Base-by-base conservation (phyloP, 2,888 invertebrate species). In the Euclidia mi region DNA sequence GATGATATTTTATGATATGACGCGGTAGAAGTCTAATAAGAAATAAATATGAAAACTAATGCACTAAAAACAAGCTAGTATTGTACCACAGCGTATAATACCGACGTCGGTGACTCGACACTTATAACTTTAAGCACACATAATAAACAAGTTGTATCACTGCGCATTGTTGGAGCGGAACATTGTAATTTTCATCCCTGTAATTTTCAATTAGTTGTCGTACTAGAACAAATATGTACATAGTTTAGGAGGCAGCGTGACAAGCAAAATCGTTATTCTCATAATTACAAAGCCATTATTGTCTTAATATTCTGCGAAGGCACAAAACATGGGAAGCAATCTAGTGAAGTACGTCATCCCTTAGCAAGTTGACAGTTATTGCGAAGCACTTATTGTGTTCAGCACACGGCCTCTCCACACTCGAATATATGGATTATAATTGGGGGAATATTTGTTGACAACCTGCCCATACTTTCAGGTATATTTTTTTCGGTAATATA, bases 261-360 rank as follows among this genome's bases (percentile, higher is more conserved):
- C 71, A 67, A 64, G 71, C 69, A 55, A 65, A 74, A 74, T 69
- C 55, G 60, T 56, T 65, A 70, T 65, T 69, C 69, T 76, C 65
- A 72, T 70, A 77, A 79, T 79, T 76, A 77, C 66, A 76, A 79
- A 76, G 71, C 74, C 71, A 69, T 79, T 79, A 78, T 71, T 74
- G 71, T 66, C 62, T 68, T 66, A 69, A 66, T 62, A 74, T 69
- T 75, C 55, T 59, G 47, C 52, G 64, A 46, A 43, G 65, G 65
- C 58, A 63, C 63, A 59, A 73, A 68, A 75, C 67, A 34, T 43
- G 60, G 62, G 56, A 66, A 53, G 69, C 73, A 71, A 75, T 71
- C 67, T 67, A 55, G 45, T 50, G n/a, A 45, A 59, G 46, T 53
- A 61, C 59, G 41, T 53, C 43, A 51, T 56, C 47, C 61, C 48